These are phyloP conservation scores for Hypena proboscidalis DNA, from an alignment of 2,888 invertebrate species.

Conservation along the genomic window DNA sequence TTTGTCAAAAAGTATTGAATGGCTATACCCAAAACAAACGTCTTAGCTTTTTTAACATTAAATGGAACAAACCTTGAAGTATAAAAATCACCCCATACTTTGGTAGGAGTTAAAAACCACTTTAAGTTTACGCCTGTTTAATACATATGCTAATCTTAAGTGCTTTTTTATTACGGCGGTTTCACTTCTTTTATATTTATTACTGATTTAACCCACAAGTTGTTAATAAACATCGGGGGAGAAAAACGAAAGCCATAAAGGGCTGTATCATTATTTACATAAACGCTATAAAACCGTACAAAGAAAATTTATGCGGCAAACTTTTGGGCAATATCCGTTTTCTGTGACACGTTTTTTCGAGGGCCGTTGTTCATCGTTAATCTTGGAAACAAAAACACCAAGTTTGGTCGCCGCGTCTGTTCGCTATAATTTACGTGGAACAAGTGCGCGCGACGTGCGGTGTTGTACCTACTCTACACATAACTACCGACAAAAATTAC, in stretches of 20 bases:
- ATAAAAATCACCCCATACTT: no score
- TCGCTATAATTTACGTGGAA: slow-evolving; percentile 72
- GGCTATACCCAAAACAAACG: no score
- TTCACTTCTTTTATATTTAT: slow-evolving; percentile 39
- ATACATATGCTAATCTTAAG: slow-evolving; percentile 34
- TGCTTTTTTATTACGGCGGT: slow-evolving; percentile 34
- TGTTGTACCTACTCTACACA: slow-evolving; percentile 42
- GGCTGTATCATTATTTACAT: slow-evolving; percentile 70
- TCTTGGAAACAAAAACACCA: slow-evolving; percentile 83
- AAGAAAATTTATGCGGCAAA: slow-evolving; percentile 76
- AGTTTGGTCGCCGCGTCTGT: slow-evolving; percentile 72
- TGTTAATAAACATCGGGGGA: slow-evolving; percentile 45
- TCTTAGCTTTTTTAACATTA: no score
- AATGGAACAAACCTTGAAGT: no score
- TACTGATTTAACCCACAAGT: slow-evolving; percentile 42
- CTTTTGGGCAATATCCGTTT: slow-evolving; percentile 77
- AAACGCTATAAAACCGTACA: slow-evolving; percentile 69
- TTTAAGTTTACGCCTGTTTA: slow-evolving; percentile 21
- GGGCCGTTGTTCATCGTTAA: slow-evolving; percentile 82
- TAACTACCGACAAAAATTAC: slow-evolving; percentile 54
- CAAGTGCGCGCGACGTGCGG: slow-evolving; percentile 78
- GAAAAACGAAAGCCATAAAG: slow-evolving; percentile 56
- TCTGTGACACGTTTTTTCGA: slow-evolving; percentile 80
- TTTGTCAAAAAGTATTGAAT: no score
- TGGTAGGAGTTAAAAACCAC: slow-evolving; percentile 6